Percentiles rank a stretch among this genome's conserved stretches.
Evolutionary conservation across 2,113 vertebrate genomes (phyloP).

Genomic region (Meleagris gallopavo): DNA sequence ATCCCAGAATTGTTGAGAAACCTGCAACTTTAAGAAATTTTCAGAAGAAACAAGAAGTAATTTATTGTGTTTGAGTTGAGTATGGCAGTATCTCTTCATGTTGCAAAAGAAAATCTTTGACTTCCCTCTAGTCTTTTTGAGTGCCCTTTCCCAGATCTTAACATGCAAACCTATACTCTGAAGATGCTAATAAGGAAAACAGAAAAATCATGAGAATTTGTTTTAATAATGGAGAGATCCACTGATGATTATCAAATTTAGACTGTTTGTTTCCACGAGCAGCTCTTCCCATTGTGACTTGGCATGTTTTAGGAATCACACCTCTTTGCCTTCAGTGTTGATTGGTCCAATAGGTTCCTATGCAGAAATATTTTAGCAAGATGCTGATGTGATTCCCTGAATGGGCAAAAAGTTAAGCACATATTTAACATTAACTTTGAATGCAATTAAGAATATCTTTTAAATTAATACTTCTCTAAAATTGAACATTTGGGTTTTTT

Average conservation of each 20-base stretch:
- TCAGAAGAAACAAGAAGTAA: background rate
- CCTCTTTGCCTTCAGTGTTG: background rate
- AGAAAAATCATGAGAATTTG: background rate
- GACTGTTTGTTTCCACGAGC: background rate
- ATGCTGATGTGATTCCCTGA: background rate
- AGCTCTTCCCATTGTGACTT: background rate
- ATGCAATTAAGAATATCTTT: slow-evolving; percentile 14
- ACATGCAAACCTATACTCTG: background rate
- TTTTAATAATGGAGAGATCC: background rate
- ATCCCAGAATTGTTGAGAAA: background rate
- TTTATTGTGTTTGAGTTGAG: background rate
- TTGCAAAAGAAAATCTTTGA: background rate
- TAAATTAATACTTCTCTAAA: background rate
- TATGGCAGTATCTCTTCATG: background rate
- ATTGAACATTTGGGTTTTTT: background rate
- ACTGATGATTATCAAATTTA: background rate
- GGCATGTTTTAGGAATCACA: background rate
- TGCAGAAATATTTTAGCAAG: background rate
- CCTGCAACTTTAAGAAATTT: background rate
- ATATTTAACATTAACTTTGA: slow-evolving; percentile 21
- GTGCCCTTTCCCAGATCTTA: background rate
- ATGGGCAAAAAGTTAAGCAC: slow-evolving; percentile 23
- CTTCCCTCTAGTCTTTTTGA: background rate
- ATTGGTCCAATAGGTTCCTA: background rate
- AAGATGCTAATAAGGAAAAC: background rate